Conservation (phyloP, 2,888 invertebrate genomes). For the Pantelozetes paolii region DNA sequence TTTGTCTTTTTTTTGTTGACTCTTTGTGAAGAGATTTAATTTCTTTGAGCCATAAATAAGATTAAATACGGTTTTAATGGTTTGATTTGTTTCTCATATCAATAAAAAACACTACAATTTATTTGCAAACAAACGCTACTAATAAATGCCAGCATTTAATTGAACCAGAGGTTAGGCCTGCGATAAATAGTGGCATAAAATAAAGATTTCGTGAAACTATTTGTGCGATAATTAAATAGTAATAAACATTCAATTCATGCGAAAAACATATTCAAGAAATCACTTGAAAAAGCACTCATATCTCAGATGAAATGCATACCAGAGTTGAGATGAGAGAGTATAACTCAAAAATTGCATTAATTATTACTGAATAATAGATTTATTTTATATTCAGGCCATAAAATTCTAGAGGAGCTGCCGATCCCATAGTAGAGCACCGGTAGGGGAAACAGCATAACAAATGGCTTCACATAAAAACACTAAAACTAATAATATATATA, state of each 20-base stretch:
- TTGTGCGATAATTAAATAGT: conserved; percentile 10
- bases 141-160: conserved; percentile 11
- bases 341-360: conserved; percentile 6
- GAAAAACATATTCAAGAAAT: background rate
- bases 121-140: background rate
- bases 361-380: background rate
- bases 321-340: background rate
- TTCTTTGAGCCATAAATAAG: background rate
- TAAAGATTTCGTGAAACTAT: background rate
- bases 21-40: background rate
- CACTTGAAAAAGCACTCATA: background rate
- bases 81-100: background rate
- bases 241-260: conserved; percentile 15
- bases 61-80: background rate
- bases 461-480: background rate
- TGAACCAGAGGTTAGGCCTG: background rate
- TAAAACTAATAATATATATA: background rate
- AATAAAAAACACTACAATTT: background rate
- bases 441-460: no score
- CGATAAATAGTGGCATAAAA: conserved; percentile 1
- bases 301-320: no score
- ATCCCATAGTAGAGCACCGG: background rate
- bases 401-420: background rate
- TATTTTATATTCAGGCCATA: background rate
- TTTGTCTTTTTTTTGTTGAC: background rate